A percentile compares a stretch with the other conserved stretches of the same genome.
Conservation (phyloP, 2,113 vertebrate genomes). For the Trochalopteron elliotii region DNA sequence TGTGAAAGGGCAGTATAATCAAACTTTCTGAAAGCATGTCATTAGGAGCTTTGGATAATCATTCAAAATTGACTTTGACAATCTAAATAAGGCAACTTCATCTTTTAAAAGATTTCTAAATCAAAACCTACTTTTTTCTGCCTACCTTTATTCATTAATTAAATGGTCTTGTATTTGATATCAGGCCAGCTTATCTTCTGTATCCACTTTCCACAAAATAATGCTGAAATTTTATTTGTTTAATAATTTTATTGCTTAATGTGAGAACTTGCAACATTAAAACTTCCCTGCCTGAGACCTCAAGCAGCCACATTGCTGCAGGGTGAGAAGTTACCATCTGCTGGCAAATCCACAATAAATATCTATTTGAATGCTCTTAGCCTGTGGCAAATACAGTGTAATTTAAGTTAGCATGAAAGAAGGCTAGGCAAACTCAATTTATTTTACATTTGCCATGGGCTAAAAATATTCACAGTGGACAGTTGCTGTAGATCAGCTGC, state of each 20-base stretch:
- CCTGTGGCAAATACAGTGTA: background rate
- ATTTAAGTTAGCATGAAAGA: constrained; percentile 33
- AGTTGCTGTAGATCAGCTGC: background rate
- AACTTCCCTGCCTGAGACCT: background rate
- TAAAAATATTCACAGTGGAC: background rate
- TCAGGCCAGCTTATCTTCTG: background rate
- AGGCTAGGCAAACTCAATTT: constrained; percentile 36
- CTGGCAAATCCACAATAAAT: background rate
- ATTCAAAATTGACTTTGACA: background rate
- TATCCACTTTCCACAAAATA: background rate
- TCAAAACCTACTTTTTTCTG: background rate
- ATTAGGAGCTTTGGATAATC: background rate
- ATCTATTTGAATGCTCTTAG: constrained; percentile 8
- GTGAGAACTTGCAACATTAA: background rate
- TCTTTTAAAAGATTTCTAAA: background rate
- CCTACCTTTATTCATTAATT: background rate
- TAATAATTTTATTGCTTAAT: background rate
- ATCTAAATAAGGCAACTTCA: background rate
- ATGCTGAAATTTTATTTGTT: background rate
- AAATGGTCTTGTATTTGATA: background rate
- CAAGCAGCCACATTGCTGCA: background rate
- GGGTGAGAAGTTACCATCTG: background rate
- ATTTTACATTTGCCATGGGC: constrained; percentile 36
- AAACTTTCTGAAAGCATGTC: background rate
- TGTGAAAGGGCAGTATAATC: background rate